phyloP scores from a whole-genome alignment of 2,797 vertebrate genomes.

The Phalloptychus januarius region DNA sequence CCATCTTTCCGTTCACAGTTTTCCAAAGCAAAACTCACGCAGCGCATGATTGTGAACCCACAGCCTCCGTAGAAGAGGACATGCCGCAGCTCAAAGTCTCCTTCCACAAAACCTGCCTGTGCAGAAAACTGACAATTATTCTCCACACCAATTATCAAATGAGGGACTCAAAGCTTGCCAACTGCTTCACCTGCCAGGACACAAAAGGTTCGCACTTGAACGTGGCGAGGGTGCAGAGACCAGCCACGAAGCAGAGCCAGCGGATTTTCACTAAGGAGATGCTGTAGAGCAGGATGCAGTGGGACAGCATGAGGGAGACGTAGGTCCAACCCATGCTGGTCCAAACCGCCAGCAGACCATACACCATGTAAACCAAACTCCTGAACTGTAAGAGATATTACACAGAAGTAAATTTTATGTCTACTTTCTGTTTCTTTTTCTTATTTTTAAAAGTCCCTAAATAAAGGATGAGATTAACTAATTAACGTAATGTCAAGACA shows the following conservation, averaged over 20 bases:
- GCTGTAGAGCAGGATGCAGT: conserved; percentile 92
- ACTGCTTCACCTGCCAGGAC: conserved; percentile 89
- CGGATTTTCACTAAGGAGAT: conserved; percentile 88
- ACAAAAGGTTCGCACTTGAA: conserved; percentile 93
- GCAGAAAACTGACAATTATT: conserved; percentile 24
- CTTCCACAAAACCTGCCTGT: conserved; percentile 88
- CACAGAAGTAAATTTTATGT: conserved; percentile 35
- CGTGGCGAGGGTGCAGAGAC: conserved; percentile 89
- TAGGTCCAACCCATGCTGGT: conserved; percentile 92
- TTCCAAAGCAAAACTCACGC: conserved; percentile 95
- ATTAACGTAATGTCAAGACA: not conserved
- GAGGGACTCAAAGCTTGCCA: not conserved
- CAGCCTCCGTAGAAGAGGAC: conserved; percentile 93
- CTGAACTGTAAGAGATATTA: conserved; percentile 81
- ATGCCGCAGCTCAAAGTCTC: conserved; percentile 90
- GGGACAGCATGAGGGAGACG: conserved; percentile 89
- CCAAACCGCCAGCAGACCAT: conserved; percentile 87
- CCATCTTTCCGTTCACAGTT: conserved; percentile 87
- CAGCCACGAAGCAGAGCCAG: conserved; percentile 91
- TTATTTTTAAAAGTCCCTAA: conserved; percentile 22
- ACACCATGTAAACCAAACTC: conserved; percentile 87
- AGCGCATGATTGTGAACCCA: conserved; percentile 93
- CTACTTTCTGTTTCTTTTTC: conserved; percentile 19
- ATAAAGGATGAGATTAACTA: not conserved
- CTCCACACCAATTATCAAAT: not conserved